These are phyloP conservation scores for Neodontobutis hainanensis DNA, from an alignment of 2,113 vertebrate genomes.

Conservation along the genomic window DNA sequence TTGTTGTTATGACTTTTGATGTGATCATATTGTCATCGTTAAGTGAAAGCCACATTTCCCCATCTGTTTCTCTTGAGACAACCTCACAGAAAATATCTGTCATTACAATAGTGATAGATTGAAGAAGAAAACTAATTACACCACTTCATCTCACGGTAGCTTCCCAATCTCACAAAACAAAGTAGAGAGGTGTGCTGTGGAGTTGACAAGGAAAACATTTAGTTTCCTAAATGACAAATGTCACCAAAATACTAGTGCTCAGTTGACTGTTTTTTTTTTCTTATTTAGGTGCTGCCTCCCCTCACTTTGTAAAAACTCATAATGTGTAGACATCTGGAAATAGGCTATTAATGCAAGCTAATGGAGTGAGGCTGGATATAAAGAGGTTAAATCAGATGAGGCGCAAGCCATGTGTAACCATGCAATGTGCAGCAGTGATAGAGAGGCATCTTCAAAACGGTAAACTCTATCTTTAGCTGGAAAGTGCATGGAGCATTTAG, in stretches of 20 bases:
- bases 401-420: background rate
- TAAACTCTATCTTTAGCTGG: constrained; percentile 15
- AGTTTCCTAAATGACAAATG: constrained; percentile 10
- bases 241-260: background rate
- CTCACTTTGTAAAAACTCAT: constrained; percentile 6
- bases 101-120: background rate
- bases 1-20: background rate
- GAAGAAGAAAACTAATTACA: constrained; percentile 8
- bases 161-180: background rate
- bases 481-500: constrained; percentile 29
- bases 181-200: background rate
- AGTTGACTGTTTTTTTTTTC: constrained; percentile 5
- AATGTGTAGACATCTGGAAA: background rate
- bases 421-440: background rate
- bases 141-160: constrained; percentile 7
- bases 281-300: background rate
- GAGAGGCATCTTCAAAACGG: constrained; percentile 15
- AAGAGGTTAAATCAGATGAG: constrained; percentile 24
- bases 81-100: background rate
- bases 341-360: constrained; percentile 4
- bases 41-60: background rate
- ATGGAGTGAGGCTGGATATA: constrained; percentile 22
- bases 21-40: background rate
- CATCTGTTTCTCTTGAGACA: background rate
- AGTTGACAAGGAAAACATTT: background rate